Conservation (phyloP, 2,797 vertebrate genomes). For the Lophius americanus region DNA sequence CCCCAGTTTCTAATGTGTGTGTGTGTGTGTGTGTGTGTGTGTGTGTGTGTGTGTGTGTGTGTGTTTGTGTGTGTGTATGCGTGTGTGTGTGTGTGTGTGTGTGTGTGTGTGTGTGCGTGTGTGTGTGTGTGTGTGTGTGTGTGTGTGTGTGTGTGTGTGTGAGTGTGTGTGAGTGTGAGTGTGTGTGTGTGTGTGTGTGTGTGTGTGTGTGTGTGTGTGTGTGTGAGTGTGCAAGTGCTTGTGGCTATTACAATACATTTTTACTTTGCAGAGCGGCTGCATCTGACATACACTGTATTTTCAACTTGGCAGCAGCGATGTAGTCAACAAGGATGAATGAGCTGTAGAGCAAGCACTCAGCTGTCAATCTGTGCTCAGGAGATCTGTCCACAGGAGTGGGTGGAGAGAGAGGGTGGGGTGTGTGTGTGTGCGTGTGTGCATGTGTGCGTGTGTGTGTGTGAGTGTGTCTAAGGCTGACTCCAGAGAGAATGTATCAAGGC, state of each 20-base stretch:
- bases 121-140: constrained; percentile 33
- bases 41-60: constrained; percentile 11
- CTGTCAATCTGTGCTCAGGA: constrained; percentile 75
- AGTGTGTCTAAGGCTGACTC: constrained; percentile 52
- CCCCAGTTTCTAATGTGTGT: constrained; percentile 33
- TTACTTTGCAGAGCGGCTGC: constrained; percentile 44
- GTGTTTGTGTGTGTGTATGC: neutral
- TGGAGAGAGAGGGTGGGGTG: constrained; percentile 16
- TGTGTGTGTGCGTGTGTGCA: constrained; percentile 16
- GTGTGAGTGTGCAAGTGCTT: constrained; percentile 30
- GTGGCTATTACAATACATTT: constrained; percentile 45
- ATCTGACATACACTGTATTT: constrained; percentile 63
- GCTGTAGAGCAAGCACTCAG: constrained; percentile 67
- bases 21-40: constrained; percentile 26
- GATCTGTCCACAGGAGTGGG: constrained; percentile 56
- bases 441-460: constrained; percentile 8
- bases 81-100: constrained; percentile 28
- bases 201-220: constrained; percentile 18
- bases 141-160: constrained; percentile 27
- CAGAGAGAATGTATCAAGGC: constrained; percentile 79
- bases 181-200: neutral
- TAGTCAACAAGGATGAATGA: constrained; percentile 73
- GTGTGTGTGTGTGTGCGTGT: constrained; percentile 24
- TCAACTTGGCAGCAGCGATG: constrained; percentile 59
- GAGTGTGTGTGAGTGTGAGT: too few species aligned